phyloP scores from a whole-genome alignment of 2,797 vertebrate genomes.

The Myripristis murdjan region DNA sequence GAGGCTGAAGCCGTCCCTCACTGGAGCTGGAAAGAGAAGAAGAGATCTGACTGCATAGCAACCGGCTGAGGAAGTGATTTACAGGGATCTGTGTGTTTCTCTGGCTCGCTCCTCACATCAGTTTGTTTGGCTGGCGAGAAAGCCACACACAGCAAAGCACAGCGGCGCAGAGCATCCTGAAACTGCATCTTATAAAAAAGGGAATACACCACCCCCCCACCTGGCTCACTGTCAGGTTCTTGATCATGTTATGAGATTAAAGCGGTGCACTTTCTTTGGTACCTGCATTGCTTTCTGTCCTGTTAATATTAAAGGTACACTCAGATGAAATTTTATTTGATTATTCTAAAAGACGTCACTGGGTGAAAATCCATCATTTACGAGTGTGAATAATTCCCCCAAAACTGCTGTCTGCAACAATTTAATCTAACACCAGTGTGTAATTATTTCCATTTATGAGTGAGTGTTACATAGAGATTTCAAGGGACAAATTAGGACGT shows the following conservation, averaged over 20 bases:
- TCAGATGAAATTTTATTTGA: not conserved
- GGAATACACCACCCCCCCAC: conserved; percentile 31
- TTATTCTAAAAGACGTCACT: not conserved
- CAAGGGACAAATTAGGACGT: no score
- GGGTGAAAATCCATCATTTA: no score
- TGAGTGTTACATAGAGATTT: no score
- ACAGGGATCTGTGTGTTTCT: conserved; percentile 56
- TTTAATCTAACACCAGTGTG: no score
- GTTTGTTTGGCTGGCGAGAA: conserved; percentile 76
- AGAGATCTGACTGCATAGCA: conserved; percentile 70
- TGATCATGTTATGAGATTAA: not conserved
- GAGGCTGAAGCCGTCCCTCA: conserved; percentile 43
- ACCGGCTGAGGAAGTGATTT: conserved; percentile 67
- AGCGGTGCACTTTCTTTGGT: not conserved
- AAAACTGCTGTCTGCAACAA: no score
- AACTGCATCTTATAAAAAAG: conserved; percentile 43
- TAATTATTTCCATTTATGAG: no score
- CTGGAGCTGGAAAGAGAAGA: conserved; percentile 48
- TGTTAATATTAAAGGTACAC: not conserved
- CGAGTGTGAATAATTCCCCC: no score
- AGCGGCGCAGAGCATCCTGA: conserved; percentile 33
- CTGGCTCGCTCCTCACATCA: conserved; percentile 53
- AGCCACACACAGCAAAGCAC: conserved; percentile 44
- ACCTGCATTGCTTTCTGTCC: not conserved
- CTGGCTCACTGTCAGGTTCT: not conserved